Percentiles rank a stretch among this genome's conserved stretches.
These are phyloP conservation scores for Trisateles emortualis DNA, from an alignment of 2,888 invertebrate genomes.

Conservation along the genomic window DNA sequence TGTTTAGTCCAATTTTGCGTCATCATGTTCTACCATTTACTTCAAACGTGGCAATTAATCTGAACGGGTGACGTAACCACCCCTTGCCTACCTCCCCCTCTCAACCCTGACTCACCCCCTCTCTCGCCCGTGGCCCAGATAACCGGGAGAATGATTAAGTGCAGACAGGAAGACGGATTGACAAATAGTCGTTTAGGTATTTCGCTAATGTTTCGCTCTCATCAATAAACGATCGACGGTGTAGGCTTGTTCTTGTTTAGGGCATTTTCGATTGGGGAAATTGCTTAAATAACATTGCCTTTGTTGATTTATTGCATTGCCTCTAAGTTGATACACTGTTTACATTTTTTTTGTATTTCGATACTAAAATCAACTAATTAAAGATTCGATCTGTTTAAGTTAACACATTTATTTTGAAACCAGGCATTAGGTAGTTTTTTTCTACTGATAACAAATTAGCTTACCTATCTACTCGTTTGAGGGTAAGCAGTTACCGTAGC, in stretches of 20 bases:
- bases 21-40: conserved; percentile 69
- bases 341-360: too few relatives aligned
- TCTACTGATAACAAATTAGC: too few relatives aligned
- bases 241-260: conserved; percentile 41
- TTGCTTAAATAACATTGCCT: not conserved
- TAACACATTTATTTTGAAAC: too few relatives aligned
- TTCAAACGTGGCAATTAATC: conserved; percentile 84
- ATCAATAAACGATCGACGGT: conserved; percentile 78
- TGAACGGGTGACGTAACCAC: conserved; percentile 75
- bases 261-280: conserved; percentile 30
- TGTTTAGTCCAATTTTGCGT: conserved; percentile 62
- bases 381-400: too few relatives aligned
- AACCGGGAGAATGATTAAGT: conserved; percentile 83
- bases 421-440: too few relatives aligned
- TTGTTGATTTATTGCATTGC: too few relatives aligned
- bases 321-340: too few relatives aligned
- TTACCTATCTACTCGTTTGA: too few relatives aligned
- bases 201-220: conserved; percentile 81
- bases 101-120: conserved; percentile 44
- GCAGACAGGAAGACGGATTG: conserved; percentile 85
- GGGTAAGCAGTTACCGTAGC: too few relatives aligned
- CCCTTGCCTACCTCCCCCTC: conserved; percentile 41
- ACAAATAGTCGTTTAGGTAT: conserved; percentile 86
- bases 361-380: too few relatives aligned
- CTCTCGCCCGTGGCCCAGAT: conserved; percentile 59